Evolutionary conservation across 2,797 vertebrate species (phyloP), one percentile per base, ranked within the genome.

Genomic region (Chrosomus eos): DNA sequence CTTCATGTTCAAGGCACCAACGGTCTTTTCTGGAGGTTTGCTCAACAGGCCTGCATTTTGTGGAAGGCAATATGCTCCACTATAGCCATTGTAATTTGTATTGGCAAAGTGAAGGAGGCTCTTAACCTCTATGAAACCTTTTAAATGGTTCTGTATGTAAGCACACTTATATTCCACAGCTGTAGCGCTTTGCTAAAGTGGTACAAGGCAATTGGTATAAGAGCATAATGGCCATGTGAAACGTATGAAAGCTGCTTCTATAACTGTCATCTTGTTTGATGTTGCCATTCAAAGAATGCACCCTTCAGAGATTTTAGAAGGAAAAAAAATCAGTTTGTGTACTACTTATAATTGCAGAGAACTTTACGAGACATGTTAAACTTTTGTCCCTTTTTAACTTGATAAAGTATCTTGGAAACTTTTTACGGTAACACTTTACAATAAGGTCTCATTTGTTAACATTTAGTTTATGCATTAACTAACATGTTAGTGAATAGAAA

Each of bases 21-120:
- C 16, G 53, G 16, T 43, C 11, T 71, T 81, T 71, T 7, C 38
- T 51, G 9, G 31, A 67, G 31, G 4, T 26, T 66, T 40, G n/a
- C n/a, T 45, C 18, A 36, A 40, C 19, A 48, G 51, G 5, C 26
- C 28, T 60, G 28, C 33, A 38, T 66, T 71, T 78, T 21, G 26
- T 45, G 45, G 23, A 62, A 7, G 16, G n/a, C n/a, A 33, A 1
- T 18, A 77, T 43, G 55, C n/a, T 62, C n/a, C 45, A 48, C 14
- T 62, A 36, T 14, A 67, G 48, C 14, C 53, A 72, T n/a, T 73
- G 40, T 45, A 31, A 62, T 48, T 62, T 19, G 51, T 16, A 38
- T 43, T 55, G 8, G 64, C 64, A 58, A 68, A 84, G 48, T 33
- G 26, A 81, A 71, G 33, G n/a, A 84, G 45, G 73, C 73, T 75